These are phyloP conservation scores for Daubentonia madagascariensis DNA, from an alignment of 2,113 vertebrate genomes.

Conservation along the genomic window DNA sequence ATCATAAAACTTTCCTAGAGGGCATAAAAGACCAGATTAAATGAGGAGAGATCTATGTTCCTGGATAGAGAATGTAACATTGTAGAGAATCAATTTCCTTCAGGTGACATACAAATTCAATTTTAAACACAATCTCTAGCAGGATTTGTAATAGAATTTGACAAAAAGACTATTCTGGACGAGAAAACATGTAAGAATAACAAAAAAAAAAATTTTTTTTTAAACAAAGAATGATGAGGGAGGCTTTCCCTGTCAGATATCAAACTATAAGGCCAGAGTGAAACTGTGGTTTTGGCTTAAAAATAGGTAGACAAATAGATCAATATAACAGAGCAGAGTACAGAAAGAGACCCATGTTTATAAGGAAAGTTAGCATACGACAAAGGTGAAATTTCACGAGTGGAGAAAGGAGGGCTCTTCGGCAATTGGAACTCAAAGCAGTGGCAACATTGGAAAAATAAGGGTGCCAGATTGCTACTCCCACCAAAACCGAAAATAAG, in stretches of 20 bases:
- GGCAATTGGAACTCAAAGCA: not conserved
- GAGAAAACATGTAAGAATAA: not conserved
- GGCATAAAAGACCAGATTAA: not conserved
- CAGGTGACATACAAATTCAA: not conserved
- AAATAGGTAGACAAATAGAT: not conserved
- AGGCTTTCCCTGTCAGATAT: not conserved
- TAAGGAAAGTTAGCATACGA: not conserved
- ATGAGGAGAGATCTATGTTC: not conserved
- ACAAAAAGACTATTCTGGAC: not conserved
- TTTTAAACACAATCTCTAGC: not conserved
- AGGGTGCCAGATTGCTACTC: not conserved
- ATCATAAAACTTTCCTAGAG: not conserved
- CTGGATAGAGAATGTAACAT: not conserved
- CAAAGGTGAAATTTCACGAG: not conserved
- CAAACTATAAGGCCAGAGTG: not conserved
- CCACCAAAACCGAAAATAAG: not conserved
- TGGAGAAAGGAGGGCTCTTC: not conserved
- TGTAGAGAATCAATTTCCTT: not conserved
- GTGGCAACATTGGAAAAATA: not conserved
- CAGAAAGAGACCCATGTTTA: not conserved
- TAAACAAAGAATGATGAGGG: not conserved
- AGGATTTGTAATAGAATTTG: not conserved
- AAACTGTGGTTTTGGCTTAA: not conserved
- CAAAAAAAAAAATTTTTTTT: not conserved
- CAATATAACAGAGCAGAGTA: not conserved